Percentiles rank a stretch among this genome's conserved stretches.
These are phyloP conservation scores for Brachypalpus laphriformis DNA, from an alignment of 2,888 invertebrate species.

Conservation along the genomic window DNA sequence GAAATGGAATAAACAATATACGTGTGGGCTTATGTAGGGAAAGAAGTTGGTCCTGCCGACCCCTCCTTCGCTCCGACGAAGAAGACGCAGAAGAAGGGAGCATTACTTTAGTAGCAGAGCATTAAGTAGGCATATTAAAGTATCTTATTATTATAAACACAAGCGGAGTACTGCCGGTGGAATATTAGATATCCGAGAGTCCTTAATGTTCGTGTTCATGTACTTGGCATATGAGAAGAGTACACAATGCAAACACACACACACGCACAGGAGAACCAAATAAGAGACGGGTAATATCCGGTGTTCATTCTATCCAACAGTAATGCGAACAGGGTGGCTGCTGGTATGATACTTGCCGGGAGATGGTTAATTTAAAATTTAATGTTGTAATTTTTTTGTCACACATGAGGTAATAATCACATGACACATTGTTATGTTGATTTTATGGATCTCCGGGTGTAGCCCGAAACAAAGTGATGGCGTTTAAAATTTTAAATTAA, in stretches of 20 bases:
- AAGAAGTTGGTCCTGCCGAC: background rate
- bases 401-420: conserved; percentile 73
- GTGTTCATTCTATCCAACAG: conserved; percentile 14
- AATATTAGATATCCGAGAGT: conserved; percentile 69
- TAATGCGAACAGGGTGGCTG: conserved; percentile 1
- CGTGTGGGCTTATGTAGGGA: background rate
- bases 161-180: conserved; percentile 29
- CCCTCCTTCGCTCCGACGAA: background rate
- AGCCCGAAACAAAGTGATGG: conserved; percentile 47
- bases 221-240: conserved; percentile 18
- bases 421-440: conserved; percentile 74
- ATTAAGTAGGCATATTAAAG: conserved; percentile 74
- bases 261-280: conserved; percentile 13
- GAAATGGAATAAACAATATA: conserved; percentile 59
- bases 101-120: conserved; percentile 43
- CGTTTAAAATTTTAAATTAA: conserved; percentile 69
- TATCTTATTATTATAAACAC: conserved; percentile 73
- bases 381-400: conserved; percentile 71
- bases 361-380: conserved; percentile 73
- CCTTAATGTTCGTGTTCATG: conserved; percentile 59
- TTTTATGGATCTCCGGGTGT: conserved; percentile 65
- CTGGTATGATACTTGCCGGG: conserved; percentile 23
- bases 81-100: background rate
- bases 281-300: conserved; percentile 60
- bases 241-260: conserved; percentile 17